phyloP scores from a whole-genome alignment of 2,113 vertebrate species.

The Xiphorhynchus elegans region DNA sequence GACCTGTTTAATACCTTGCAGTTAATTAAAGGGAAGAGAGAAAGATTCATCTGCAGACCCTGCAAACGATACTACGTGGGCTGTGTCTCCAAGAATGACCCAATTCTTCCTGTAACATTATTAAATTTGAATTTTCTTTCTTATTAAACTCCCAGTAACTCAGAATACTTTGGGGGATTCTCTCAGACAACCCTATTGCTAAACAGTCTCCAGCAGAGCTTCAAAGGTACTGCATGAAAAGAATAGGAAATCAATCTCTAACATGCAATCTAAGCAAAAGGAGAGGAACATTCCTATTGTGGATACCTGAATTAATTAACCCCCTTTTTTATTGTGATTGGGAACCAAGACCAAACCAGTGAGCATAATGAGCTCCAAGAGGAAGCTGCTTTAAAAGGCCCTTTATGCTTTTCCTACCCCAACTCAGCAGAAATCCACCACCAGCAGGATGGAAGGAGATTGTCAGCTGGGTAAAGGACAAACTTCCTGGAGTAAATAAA shows the following conservation, averaged over 20 bases:
- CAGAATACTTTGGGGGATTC: background rate
- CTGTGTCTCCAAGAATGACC: background rate
- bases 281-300: background rate
- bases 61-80: rapidly evolving
- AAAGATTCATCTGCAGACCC: background rate
- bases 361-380: background rate
- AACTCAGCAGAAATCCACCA: background rate
- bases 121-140: background rate
- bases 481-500: background rate
- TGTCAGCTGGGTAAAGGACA: background rate
- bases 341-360: background rate
- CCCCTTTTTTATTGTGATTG: background rate
- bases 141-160: background rate
- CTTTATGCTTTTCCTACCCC: background rate
- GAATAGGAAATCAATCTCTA: background rate
- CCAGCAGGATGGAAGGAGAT: background rate
- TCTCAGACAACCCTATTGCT: background rate
- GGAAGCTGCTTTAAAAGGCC: background rate
- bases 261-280: background rate
- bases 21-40: background rate
- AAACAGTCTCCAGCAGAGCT: background rate
- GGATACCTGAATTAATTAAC: background rate
- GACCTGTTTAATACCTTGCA: background rate
- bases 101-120: background rate
- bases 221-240: background rate